Conservation (phyloP, 1,140 invertebrate genomes). For the Bombus pascuorum region DNA sequence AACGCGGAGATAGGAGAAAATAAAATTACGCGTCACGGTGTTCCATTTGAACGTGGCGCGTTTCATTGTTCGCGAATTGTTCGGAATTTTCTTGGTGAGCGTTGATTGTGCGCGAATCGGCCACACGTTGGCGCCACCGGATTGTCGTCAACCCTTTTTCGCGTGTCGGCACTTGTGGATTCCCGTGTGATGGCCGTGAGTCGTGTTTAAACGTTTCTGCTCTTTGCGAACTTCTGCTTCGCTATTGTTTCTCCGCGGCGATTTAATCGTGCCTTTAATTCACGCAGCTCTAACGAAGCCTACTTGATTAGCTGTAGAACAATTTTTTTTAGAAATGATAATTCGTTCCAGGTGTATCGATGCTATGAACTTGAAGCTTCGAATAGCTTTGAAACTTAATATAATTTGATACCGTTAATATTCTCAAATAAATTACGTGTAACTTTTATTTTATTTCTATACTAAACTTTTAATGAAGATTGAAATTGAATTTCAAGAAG, state of each 20-base stretch:
- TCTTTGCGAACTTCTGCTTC: background rate
- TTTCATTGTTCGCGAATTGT: constrained; percentile 56
- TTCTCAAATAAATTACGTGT: too few relatives aligned
- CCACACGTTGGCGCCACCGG: background rate
- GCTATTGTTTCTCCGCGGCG: background rate
- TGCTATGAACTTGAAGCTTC: too few relatives aligned
- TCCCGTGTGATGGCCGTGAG: background rate
- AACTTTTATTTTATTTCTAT: too few relatives aligned
- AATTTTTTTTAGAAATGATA: background rate
- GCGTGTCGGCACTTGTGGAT: constrained; percentile 20
- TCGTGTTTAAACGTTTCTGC: background rate
- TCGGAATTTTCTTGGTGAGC: constrained; percentile 34
- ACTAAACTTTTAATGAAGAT: too few relatives aligned
- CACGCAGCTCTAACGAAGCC: background rate
- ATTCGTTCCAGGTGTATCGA: too few relatives aligned
- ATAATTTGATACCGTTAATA: too few relatives aligned
- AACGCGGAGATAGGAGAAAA: background rate
- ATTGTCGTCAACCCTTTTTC: background rate
- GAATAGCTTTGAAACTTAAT: too few relatives aligned
- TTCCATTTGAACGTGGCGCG: constrained; percentile 16
- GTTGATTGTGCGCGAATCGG: constrained; percentile 44
- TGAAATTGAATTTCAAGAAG: too few relatives aligned
- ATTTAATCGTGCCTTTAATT: background rate
- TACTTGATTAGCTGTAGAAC: background rate
- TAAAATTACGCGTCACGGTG: background rate